These are phyloP conservation scores for Andrena haemorrhoa DNA, from an alignment of 2,888 invertebrate species.

Conservation along the genomic window DNA sequence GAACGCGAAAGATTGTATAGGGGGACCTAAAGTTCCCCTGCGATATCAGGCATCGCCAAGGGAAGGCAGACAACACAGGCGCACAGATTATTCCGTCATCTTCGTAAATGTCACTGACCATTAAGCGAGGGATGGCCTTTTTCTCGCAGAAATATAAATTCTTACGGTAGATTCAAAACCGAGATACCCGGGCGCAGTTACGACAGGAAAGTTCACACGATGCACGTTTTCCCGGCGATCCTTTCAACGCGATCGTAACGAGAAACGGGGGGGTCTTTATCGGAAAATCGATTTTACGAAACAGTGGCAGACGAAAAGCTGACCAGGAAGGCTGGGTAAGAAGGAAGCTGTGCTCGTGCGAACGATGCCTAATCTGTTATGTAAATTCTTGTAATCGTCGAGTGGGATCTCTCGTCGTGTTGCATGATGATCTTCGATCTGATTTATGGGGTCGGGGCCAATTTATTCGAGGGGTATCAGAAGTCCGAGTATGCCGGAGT, in stretches of 20 bases:
- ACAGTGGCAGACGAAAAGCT: slow-evolving; percentile 37
- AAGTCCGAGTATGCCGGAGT: background rate
- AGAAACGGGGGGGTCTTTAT: slow-evolving; percentile 33
- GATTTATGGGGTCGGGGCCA: background rate
- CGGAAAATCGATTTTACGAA: slow-evolving; percentile 58
- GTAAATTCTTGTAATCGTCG: slow-evolving; percentile 39
- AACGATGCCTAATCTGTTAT: slow-evolving; percentile 43
- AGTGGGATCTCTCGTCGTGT: slow-evolving; percentile 24
- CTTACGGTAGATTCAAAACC: slow-evolving; percentile 35
- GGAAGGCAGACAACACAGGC: slow-evolving; percentile 1
- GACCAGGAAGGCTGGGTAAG: slow-evolving; percentile 21
- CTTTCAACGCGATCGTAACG: slow-evolving; percentile 30
- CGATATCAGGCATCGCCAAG: slow-evolving; percentile 24
- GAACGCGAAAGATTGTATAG: background rate
- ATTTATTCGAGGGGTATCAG: background rate
- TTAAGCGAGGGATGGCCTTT: slow-evolving; percentile 38
- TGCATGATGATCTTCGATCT: background rate
- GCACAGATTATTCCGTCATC: slow-evolving; percentile 39
- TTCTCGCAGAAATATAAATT: slow-evolving; percentile 14
- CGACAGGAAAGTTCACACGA: slow-evolving; percentile 35
- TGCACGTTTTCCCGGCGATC: slow-evolving; percentile 32
- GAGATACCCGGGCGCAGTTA: slow-evolving; percentile 27
- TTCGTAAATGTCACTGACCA: slow-evolving; percentile 56
- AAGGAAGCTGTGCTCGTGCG: slow-evolving; percentile 22
- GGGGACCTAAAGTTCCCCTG: slow-evolving; percentile 9